Evolutionary conservation across 2,113 vertebrate species (phyloP).

Genomic region (Dipodomys spectabilis): DNA sequence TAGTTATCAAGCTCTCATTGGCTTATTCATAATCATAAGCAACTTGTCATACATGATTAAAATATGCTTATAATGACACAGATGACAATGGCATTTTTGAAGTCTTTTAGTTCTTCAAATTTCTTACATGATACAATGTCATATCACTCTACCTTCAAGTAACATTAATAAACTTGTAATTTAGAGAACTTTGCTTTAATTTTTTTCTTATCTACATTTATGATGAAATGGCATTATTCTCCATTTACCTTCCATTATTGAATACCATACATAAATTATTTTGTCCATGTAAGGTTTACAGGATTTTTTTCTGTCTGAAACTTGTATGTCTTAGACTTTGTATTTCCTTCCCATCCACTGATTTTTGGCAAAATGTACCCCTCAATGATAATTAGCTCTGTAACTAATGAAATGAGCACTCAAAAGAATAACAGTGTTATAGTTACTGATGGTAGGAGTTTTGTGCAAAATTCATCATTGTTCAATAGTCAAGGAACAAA

Average conservation of each 20-base stretch:
- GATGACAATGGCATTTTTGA: neutral
- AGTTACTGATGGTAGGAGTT: slow-evolving; percentile 5
- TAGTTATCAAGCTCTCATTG: neutral
- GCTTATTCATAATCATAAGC: neutral
- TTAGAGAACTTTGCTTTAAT: slow-evolving; percentile 10
- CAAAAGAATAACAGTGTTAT: neutral
- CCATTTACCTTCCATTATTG: neutral
- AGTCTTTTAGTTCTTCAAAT: neutral
- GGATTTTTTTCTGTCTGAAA: neutral
- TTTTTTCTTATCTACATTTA: neutral
- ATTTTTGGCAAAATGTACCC: neutral
- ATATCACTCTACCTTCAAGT: neutral
- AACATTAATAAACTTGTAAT: slow-evolving; percentile 24
- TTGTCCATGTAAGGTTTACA: neutral
- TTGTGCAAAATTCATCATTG: slow-evolving; percentile 42
- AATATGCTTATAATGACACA: neutral
- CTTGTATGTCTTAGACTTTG: neutral
- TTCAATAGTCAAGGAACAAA: slow-evolving; percentile 50
- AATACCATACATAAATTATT: neutral
- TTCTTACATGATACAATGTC: slow-evolving; percentile 6
- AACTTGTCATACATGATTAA: neutral
- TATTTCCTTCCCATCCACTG: neutral
- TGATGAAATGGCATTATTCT: slow-evolving; percentile 13
- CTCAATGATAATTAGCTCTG: slow-evolving; percentile 26
- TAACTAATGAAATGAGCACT: neutral